Base-by-base conservation (phyloP, 2,888 invertebrate genomes). In the Calameuta idolon region DNA sequence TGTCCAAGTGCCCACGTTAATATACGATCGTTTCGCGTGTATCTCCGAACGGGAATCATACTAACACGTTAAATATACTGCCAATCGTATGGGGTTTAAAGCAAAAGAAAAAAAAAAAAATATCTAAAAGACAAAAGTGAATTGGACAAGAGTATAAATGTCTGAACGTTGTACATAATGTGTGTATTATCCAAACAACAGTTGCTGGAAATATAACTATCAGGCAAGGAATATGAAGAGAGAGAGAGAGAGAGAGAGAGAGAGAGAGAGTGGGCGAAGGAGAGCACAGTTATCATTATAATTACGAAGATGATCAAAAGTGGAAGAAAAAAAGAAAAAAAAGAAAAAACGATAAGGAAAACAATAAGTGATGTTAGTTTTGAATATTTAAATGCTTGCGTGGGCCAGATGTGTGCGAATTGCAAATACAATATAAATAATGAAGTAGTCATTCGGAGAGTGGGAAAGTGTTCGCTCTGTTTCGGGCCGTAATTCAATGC, bases 61-160 rank as follows among this genome's bases (percentile, higher is more conserved):
- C 12, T 71, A 82, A 80, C 84, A 76, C 87, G 84, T 89, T 86
- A 89, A 84, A 15, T 40, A 90, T 90, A 91, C 91, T 90, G 90
- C 91, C 90, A 90, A 88, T 89, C 86, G 86, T 87, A 86, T 82
- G 84, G 81, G 81, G 85, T 85, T 84, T 87, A 86, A 79, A 76
- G 15, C 15, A 40, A 40, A n/a, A n/a, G n/a, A n/a, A n/a, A n/a
- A 15, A 40, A 12, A 12, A 12, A 37, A 37, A 15, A 40, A 40
- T 40, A 40, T 40, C 4, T 40, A 15, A 40, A 15, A 15, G 40
- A 40, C 40, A 40, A 40, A 40, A 40, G 30, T 69, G 31, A 69
- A 69, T 33, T 69, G 30, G 81, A 82, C 79, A 78, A 77, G 78
- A 78, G 80, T 79, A 79, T 81, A 81, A 80, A 81, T 82, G 79